Evolutionary conservation across 1,140 invertebrate genomes (phyloP).

Genomic region (Sitodiplosis mosellana): DNA sequence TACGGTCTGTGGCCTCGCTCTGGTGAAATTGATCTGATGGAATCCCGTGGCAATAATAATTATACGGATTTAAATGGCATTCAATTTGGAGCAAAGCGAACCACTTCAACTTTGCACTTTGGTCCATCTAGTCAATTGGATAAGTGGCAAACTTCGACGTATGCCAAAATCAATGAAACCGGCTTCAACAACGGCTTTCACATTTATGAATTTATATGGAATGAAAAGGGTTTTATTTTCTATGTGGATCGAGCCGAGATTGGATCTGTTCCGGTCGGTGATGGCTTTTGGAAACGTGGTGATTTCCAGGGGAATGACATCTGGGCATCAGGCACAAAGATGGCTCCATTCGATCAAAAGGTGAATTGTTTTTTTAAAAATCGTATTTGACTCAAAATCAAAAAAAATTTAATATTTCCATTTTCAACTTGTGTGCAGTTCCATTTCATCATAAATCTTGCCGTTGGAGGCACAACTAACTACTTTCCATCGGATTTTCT

Average conservation of each 20-base stretch:
- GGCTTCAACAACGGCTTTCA: constrained; percentile 4
- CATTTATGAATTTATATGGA: constrained; percentile 11
- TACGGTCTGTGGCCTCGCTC: constrained; percentile 37
- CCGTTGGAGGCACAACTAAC: no score
- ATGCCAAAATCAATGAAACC: constrained; percentile 23
- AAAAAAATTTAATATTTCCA: no score
- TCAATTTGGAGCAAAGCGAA: constrained; percentile 36
- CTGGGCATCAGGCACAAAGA: constrained; percentile 24
- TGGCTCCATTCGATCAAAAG: constrained; percentile 35
- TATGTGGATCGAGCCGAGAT: constrained; percentile 9
- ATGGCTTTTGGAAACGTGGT: constrained; percentile 22
- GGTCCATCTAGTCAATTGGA: constrained; percentile 34
- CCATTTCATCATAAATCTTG: no score
- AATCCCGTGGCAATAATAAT: constrained; percentile 36
- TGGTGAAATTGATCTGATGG: constrained; percentile 34
- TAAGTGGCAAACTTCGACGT: constrained; percentile 25
- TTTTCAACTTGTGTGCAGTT: no score
- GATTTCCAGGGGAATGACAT: constrained; percentile 15
- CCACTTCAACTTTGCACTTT: constrained; percentile 39
- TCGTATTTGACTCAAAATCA: no score
- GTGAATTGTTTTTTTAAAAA: no score
- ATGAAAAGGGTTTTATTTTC: constrained; percentile 8
- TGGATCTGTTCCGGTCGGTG: constrained; percentile 12
- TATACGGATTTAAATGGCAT: constrained; percentile 24
- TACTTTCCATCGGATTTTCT: no score